Base-by-base conservation (phyloP, 2,888 invertebrate genomes). In the Mesorhabditis spiculigera region DNA sequence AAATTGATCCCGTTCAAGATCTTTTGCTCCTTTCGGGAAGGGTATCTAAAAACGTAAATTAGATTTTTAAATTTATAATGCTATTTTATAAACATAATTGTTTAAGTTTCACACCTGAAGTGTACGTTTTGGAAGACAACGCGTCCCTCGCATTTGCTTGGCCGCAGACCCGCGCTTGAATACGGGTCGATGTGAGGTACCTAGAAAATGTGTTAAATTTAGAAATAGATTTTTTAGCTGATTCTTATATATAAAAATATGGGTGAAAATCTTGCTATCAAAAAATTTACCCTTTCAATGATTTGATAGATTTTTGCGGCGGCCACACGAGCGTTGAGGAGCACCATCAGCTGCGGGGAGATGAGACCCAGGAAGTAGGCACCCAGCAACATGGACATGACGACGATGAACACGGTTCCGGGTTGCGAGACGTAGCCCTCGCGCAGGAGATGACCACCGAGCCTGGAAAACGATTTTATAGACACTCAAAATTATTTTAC, bases 341-440 rank as follows among this genome's bases (percentile, higher is more conserved):
- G 70, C n/a, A 77, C 78, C 75, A 75, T 76, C 65, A 79, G 44
- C 68, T 79, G 79, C 8, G 78, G 79, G 16, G 77, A 76, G 45
- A 77, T 75, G 42, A 77, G 70, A n/a, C 78, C 79, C 8, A 78
- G 68, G 66, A 76, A 76, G 62, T 77, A 77, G 6, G 79, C 73
- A 41, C 79, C 79, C 70, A 83, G 65, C 0, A 81, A 69, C 75
- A 81, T 76, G 8, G 79, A 73, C 73, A 80, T 76, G 10, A 80
- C 76, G 58, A 80, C 71, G 65, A 80, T 80, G 67, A 83, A 81
- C 8, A 83, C 78, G 41, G 81, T 81, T 70, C 83, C 83, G 4
- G 78, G 81, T 0, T 69, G 66, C 44, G 28, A 5, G 63, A 82
- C 73, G 65, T 78, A 73, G 41, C 75, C 78, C 5, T 78, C 75